Evolutionary conservation across 2,113 vertebrate genomes (phyloP), one percentile per base, ranked within the genome.

Genomic region (Octodon degus): DNA sequence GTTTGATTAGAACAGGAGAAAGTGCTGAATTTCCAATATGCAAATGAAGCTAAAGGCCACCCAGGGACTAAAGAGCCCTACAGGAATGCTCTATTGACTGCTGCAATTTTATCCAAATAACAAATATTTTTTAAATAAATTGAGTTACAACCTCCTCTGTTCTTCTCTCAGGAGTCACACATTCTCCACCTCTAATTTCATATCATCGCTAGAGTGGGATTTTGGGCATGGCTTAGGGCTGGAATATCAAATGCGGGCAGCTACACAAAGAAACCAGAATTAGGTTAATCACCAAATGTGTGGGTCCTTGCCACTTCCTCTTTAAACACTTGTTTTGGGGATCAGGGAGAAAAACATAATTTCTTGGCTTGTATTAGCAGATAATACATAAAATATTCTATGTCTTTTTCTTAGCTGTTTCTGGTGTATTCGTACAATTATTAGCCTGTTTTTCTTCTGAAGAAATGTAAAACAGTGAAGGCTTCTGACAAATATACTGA

Each of bases 11-110:
- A 96, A 32, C 77, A 91, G 65, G 65, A 86, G 79, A 97, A 98
- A 97, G 89, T 93, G 95, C 96, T 97, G 95, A 97, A 65, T 97
- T 91, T 84, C 83, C 96, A 97, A 96, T 98, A 98, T 97, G 97
- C 88, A 97, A 97, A 97, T 97, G 72, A 94, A 95, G 97, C 90
- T 95, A 96, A 97, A 97, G 92, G 94, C 74, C 83, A 96, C 82
- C 47, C 0, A 93, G 94, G 87, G 94, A 97, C 80, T 53, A 89
- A 92, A 40, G 79, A 84, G 90, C 93, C 91, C 94, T 97, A 34
- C 88, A 97, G 96, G 91, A 97, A 89, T 17, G 50, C 74, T 96
- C 89, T 95, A 97, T 95, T 91, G 90, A 96, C 87, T 95, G 68
- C 85, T 77, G 93, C 86, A 93, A 84, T 94, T 88, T 96, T 97